phyloP scores from a whole-genome alignment of 2,113 vertebrate species.

The Oncorhynchus tshawytscha region DNA sequence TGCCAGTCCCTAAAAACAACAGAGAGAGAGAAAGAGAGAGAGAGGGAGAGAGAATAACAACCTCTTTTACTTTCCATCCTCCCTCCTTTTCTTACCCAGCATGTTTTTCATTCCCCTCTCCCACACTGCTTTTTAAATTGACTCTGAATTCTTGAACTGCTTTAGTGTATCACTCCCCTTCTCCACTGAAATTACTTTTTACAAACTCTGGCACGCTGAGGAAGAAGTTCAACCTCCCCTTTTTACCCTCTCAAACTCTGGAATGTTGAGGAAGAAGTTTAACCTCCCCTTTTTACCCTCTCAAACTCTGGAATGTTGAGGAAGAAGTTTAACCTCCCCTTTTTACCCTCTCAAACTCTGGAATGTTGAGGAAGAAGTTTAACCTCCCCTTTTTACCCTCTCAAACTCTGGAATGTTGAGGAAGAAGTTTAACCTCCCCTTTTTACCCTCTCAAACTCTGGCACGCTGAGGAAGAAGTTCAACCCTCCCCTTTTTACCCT shows the following conservation, averaged over 20 bases:
- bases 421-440: too few species aligned
- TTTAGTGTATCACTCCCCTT: slow-evolving; percentile 79
- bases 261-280: too few species aligned
- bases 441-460: too few species aligned
- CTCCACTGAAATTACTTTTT: slow-evolving; percentile 76
- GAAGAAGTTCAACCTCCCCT: slow-evolving; percentile 68
- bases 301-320: slow-evolving; percentile 71
- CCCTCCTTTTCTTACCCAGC: slow-evolving; percentile 74
- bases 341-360: too few species aligned
- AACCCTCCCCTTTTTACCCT: too few species aligned
- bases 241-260: too few species aligned
- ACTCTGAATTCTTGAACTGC: slow-evolving; percentile 81
- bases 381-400: slow-evolving; percentile 31
- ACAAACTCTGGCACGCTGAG: slow-evolving; percentile 74
- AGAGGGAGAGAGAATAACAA: slow-evolving; percentile 69
- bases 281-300: too few species aligned
- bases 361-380: too few species aligned
- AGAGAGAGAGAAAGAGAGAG: slow-evolving; percentile 29
- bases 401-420: neutral
- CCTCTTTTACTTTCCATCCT: slow-evolving; percentile 76
- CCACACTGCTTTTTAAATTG: slow-evolving; percentile 84
- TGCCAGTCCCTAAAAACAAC: slow-evolving; percentile 80
- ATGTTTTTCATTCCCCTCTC: slow-evolving; percentile 79
- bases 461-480: too few species aligned
- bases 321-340: slow-evolving; percentile 68